Conservation (phyloP, 1,140 invertebrate species). For the Rhyacophila brunnea region DNA sequence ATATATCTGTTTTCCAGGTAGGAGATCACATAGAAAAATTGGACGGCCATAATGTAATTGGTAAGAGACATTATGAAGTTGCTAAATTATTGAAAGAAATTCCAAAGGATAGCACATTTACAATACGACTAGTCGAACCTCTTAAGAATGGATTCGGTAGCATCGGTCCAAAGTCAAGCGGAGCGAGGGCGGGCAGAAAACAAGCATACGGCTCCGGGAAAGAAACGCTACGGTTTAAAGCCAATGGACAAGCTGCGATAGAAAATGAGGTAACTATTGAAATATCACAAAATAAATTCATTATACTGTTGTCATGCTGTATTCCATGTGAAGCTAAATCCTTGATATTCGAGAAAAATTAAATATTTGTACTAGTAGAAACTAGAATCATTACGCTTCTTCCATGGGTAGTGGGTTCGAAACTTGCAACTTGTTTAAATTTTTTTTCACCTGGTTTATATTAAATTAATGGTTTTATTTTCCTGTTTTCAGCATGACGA, state of each 20-base stretch:
- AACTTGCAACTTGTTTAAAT: no score
- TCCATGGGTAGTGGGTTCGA: no score
- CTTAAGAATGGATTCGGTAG: slow-evolving; percentile 86
- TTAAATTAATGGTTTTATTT: no score
- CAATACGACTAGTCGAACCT: slow-evolving; percentile 86
- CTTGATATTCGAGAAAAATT: no score
- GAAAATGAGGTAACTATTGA: slow-evolving; percentile 68
- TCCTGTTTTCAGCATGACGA: slow-evolving; percentile 66
- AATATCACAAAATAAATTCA: no score
- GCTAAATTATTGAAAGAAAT: slow-evolving; percentile 94
- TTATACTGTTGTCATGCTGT: no score
- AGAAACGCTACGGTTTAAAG: slow-evolving; percentile 90
- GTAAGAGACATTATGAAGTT: slow-evolving; percentile 93
- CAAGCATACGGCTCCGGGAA: slow-evolving; percentile 76
- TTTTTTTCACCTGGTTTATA: no score
- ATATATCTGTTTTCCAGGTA: slow-evolving; percentile 62
- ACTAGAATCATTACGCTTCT: no score
- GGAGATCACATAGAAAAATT: slow-evolving; percentile 98
- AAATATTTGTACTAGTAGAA: no score
- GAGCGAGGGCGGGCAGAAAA: slow-evolving; percentile 60
- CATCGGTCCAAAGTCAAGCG: slow-evolving; percentile 70
- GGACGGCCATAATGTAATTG: slow-evolving; percentile 81
- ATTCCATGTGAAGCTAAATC: no score
- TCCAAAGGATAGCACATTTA: slow-evolving; percentile 84
- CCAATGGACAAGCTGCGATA: slow-evolving; percentile 85